These are phyloP conservation scores for Oncorhynchus nerka DNA, from an alignment of 2,113 vertebrate species.

Conservation along the genomic window DNA sequence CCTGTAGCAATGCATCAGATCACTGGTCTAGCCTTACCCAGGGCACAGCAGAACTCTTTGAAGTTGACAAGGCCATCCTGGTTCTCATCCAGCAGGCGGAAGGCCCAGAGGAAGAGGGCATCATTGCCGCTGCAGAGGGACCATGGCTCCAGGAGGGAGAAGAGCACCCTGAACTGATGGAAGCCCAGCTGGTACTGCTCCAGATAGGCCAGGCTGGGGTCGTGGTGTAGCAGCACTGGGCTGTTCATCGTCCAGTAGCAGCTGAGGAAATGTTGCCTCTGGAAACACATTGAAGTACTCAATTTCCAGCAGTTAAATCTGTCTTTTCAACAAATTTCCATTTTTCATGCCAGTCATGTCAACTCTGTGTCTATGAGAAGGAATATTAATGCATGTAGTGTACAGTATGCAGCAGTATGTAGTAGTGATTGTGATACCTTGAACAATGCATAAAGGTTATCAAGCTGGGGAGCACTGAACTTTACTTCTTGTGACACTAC, in stretches of 20 bases:
- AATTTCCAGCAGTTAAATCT: background rate
- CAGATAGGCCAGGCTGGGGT: conserved; percentile 92
- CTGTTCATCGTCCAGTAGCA: conserved; percentile 88
- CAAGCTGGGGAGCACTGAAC: conserved; percentile 82
- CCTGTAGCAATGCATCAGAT: background rate
- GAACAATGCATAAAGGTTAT: conserved; percentile 91
- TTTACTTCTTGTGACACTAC: conserved; percentile 92
- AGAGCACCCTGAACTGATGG: conserved; percentile 87
- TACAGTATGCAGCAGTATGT: background rate
- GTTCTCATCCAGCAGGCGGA: conserved; percentile 88
- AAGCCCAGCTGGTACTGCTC: conserved; percentile 94
- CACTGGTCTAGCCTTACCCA: conserved; percentile 72
- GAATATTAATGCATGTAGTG: background rate
- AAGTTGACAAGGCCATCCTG: conserved; percentile 91
- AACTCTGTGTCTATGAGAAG: background rate
- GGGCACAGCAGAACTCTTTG: conserved; percentile 86
- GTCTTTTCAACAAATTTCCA: background rate
- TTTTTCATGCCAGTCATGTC: background rate
- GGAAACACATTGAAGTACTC: conserved; percentile 31
- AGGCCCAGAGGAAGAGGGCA: conserved; percentile 85
- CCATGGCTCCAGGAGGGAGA: conserved; percentile 90
- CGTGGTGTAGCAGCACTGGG: conserved; percentile 84
- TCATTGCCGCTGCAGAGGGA: conserved; percentile 79
- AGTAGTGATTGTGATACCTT: conserved; percentile 74
- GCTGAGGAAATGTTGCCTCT: conserved; percentile 95